Percentiles rank a stretch among this genome's conserved stretches.
Evolutionary conservation across 1,140 invertebrate genomes (phyloP).

Genomic region (Sarcophaga bullata): DNA sequence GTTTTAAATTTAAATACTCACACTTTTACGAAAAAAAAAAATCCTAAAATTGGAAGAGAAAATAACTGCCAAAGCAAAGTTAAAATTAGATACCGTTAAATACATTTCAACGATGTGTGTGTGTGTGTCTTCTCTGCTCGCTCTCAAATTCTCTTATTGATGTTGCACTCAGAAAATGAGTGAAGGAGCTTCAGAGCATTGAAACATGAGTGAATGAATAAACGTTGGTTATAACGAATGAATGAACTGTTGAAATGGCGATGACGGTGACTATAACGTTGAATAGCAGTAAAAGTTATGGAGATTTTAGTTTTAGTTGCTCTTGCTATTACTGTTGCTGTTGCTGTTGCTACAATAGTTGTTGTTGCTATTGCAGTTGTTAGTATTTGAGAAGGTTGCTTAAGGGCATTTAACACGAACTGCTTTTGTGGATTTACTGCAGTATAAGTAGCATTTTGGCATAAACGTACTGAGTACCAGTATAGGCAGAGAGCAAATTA

Average conservation of each 20-base stretch:
- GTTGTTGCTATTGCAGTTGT: not conserved
- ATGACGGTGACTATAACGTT: too few species aligned
- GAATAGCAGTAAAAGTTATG: too few species aligned
- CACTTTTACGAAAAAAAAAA: not conserved
- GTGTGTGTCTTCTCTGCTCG: too few species aligned
- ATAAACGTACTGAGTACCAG: too few species aligned
- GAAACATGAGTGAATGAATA: not conserved
- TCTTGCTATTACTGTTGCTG: too few species aligned
- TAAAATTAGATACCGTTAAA: constrained; percentile 35
- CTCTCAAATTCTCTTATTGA: too few species aligned
- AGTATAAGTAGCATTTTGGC: not conserved
- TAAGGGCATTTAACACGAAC: constrained; percentile 27
- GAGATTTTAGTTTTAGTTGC: too few species aligned
- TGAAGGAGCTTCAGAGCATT: not conserved
- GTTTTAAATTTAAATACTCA: constrained; percentile 12
- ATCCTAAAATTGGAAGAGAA: not conserved
- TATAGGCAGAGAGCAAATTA: too few species aligned
- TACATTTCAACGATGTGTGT: not conserved
- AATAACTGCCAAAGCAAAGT: constrained; percentile 19
- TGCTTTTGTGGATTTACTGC: not conserved
- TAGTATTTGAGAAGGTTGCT: constrained; percentile 22
- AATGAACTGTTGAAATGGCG: not conserved
- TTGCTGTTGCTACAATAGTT: too few species aligned
- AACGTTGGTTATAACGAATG: not conserved
- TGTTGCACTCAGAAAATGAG: not conserved